Evolutionary conservation across 1,140 invertebrate genomes (phyloP).

Genomic region (Rhyacophila brunnea): DNA sequence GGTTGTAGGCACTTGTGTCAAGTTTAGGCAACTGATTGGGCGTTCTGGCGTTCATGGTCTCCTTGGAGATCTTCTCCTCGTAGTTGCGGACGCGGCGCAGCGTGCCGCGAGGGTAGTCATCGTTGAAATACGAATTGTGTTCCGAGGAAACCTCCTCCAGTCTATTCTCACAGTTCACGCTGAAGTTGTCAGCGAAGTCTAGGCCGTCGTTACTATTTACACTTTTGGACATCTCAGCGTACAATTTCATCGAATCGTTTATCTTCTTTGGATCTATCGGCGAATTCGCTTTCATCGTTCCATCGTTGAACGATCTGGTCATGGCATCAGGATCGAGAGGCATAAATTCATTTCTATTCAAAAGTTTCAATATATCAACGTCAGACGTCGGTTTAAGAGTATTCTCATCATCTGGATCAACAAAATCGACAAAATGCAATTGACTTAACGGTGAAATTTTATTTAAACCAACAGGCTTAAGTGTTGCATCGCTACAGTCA

Average conservation of each 20-base stretch:
- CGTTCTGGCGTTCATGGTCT: constrained; percentile 6
- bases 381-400: constrained; percentile 26
- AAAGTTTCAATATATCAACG: constrained; percentile 30
- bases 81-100: constrained; percentile 30
- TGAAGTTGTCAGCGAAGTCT: constrained; percentile 28
- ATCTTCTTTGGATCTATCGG: constrained; percentile 52
- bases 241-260: constrained; percentile 48
- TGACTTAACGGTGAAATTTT: constrained; percentile 34
- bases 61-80: constrained; percentile 33
- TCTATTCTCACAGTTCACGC: constrained; percentile 32
- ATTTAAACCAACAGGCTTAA: constrained; percentile 36
- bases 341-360: constrained; percentile 33
- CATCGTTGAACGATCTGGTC: constrained; percentile 42
- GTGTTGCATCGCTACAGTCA: constrained; percentile 30
- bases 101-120: constrained; percentile 24
- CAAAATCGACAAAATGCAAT: constrained; percentile 12
- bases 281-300: constrained; percentile 46
- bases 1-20: constrained; percentile 38
- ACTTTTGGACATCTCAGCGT: constrained; percentile 39
- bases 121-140: constrained; percentile 23
- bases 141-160: constrained; percentile 21
- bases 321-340: constrained; percentile 31
- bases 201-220: constrained; percentile 17
- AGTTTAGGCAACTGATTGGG: constrained; percentile 20
- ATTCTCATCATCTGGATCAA: constrained; percentile 24